phyloP scores from a whole-genome alignment of 2,888 invertebrate genomes.

The Drosophila crucigera region DNA sequence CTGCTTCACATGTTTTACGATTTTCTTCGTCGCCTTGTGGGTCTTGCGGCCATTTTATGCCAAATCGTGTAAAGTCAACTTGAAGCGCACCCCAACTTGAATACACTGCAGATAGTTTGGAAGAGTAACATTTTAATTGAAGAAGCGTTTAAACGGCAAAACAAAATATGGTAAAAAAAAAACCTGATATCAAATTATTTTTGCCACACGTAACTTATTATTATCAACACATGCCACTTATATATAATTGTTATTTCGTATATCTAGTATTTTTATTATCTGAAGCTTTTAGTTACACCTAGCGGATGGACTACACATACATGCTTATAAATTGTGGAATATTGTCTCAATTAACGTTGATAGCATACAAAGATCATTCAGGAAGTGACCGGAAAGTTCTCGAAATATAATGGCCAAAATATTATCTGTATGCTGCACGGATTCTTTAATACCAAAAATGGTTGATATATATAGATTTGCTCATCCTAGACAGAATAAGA shows the following conservation, averaged over 20 bases:
- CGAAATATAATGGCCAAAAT: background rate
- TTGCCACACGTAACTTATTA: background rate
- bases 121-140: background rate
- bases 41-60: conserved; percentile 29
- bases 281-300: no score
- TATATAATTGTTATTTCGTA: background rate
- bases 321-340: background rate
- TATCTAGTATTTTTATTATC: no score
- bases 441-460: background rate
- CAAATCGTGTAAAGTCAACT: conserved; percentile 13
- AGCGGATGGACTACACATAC: background rate
- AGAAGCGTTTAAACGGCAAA: background rate
- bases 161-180: background rate
- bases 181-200: background rate
- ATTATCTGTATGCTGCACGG: background rate
- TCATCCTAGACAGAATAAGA: background rate
- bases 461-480: background rate
- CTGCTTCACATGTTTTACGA: conserved; percentile 54
- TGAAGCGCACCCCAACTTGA: background rate
- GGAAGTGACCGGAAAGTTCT: background rate
- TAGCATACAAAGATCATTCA: background rate
- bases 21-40: conserved; percentile 14
- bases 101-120: conserved; percentile 22
- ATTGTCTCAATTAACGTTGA: background rate
- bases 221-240: background rate